Base-by-base conservation (phyloP, 2,113 vertebrate genomes). In the Solea senegalensis region DNA sequence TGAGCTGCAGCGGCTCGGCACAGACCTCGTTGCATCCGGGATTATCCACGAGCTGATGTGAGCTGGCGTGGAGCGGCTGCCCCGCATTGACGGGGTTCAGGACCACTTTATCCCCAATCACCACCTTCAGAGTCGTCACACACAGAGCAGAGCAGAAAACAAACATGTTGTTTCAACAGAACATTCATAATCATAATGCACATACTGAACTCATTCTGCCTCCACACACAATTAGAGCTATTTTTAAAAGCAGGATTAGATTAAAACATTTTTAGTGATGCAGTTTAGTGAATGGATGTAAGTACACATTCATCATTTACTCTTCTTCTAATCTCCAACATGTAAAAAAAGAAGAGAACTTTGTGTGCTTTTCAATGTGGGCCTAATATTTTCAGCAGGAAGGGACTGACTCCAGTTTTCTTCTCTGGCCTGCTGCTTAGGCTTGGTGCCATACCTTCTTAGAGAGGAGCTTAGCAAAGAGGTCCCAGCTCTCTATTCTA, bases 21-120 rank as follows among this genome's bases (percentile, higher is more conserved):
- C 94, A 85, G 76, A 98, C 98, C 95, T 99, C 98, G 3, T 99
- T 99, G 92, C 98, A 99, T 45, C 98, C 97, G 0, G 97, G 97
- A 77, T 99, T 99, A 77, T 99, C 98, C 0, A 98, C 95, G 1
- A 99, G 94, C 83, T 99, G 97, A 72, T 99, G 97, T 67, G 95
- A 95, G 74, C 98, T 99, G 76, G 98, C 98, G 0, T 99, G 98
- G 8, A 99, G 95, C 0, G 98, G 98, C 86, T 99, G 98, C 21
- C 97, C 98, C 1, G 98, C 98, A 0, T 99, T 99, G 77, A 99
- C 98, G 0, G 97, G 98, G 84, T 99, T 99, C 84, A 99, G 91
- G 13, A 99, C 98, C 16, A 99, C 98, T 83, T 99, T 99, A 90
- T 99, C 98, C 12, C 98, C 98, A 40, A 99, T 98, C 67, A 99